Evolutionary conservation across 2,797 vertebrate genomes (phyloP).

Genomic region (Oreochromis grahami): DNA sequence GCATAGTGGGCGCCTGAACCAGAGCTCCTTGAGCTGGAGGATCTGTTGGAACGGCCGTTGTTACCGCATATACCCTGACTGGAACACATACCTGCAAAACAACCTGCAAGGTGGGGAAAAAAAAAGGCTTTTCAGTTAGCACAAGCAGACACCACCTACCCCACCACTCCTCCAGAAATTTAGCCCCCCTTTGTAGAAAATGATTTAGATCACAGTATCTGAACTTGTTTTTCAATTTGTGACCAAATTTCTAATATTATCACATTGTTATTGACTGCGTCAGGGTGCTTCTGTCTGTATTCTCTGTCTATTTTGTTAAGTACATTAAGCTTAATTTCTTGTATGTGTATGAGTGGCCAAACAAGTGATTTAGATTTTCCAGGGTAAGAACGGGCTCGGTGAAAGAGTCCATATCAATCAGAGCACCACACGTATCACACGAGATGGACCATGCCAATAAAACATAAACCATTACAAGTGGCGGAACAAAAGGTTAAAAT

Average conservation of each 20-base stretch:
- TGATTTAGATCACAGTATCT: background rate
- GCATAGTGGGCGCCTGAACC: conserved; percentile 88
- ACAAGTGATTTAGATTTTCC: background rate
- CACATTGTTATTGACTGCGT: background rate
- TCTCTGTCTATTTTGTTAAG: background rate
- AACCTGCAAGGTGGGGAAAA: background rate
- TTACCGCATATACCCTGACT: conserved; percentile 59
- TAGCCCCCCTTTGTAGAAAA: background rate
- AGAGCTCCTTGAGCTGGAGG: conserved; percentile 29
- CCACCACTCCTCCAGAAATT: background rate
- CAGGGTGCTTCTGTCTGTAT: background rate
- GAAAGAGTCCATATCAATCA: background rate
- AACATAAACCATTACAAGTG: background rate
- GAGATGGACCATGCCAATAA: background rate
- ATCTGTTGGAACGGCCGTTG: conserved; percentile 16
- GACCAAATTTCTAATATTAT: background rate
- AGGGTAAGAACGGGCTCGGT: background rate
- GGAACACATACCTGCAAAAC: conserved; percentile 68
- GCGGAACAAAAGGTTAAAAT: background rate
- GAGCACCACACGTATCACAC: background rate
- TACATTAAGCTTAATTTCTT: background rate
- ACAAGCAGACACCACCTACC: background rate
- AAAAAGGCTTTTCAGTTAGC: background rate
- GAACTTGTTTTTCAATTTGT: background rate
- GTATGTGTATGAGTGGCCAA: background rate